phyloP scores from a whole-genome alignment of 2,113 vertebrate genomes.

The Eira barbara region DNA sequence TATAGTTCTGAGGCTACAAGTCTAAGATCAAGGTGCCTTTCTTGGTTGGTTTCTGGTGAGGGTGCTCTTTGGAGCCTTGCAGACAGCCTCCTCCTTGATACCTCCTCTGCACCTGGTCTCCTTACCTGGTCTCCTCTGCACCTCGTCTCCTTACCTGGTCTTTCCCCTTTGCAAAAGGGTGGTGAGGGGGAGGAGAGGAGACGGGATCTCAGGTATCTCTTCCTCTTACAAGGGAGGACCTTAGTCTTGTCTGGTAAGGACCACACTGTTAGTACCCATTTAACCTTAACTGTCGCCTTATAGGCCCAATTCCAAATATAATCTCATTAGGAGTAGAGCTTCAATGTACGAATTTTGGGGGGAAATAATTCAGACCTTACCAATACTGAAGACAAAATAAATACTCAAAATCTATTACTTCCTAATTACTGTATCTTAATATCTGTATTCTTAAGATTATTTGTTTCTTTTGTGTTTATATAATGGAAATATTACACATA shows the following conservation, averaged over 20 bases:
- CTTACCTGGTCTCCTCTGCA: too few species aligned
- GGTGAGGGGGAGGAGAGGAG: not conserved
- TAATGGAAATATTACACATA: not conserved
- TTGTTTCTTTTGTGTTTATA: not conserved
- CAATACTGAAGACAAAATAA: not conserved
- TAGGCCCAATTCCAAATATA: not conserved
- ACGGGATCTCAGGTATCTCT: not conserved
- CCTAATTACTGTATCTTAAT: not conserved
- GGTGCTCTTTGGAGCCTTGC: not conserved
- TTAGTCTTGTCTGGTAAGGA: not conserved
- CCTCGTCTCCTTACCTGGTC: not conserved
- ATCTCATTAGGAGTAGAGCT: not conserved
- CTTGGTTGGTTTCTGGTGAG: not conserved
- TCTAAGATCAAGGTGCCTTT: not conserved
- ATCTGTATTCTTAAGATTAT: not conserved
- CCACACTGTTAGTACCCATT: not conserved
- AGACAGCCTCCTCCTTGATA: not conserved
- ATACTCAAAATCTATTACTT: not conserved
- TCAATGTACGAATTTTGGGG: not conserved
- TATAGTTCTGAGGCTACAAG: not conserved
- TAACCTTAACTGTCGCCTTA: not conserved
- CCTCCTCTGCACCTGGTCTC: too few species aligned
- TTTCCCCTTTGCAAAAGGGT: not conserved
- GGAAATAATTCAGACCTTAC: not conserved
- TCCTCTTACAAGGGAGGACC: not conserved